Percentiles rank a stretch among this genome's conserved stretches.
Evolutionary conservation across 2,888 invertebrate species (phyloP).

Genomic region (Entomobrya multifasciata): DNA sequence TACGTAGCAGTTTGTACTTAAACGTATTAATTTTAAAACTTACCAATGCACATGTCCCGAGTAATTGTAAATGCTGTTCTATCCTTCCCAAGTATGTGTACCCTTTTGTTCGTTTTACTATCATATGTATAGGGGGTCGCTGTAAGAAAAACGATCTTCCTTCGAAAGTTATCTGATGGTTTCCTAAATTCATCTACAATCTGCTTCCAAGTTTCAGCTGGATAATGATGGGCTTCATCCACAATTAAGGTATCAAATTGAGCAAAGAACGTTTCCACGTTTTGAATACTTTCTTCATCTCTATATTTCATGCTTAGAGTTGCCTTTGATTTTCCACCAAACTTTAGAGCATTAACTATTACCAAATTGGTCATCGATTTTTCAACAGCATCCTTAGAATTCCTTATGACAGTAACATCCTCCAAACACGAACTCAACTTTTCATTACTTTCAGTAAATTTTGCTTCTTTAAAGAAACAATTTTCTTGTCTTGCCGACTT

Average conservation of each 20-base stretch:
- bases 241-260: constrained; percentile 62
- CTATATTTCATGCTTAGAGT: constrained; percentile 5
- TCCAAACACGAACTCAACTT: no score
- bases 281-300: not conserved
- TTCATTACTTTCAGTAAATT: not conserved
- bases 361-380: constrained; percentile 31
- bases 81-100: not conserved
- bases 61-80: not conserved
- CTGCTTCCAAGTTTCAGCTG: constrained; percentile 57
- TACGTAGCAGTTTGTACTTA: not conserved
- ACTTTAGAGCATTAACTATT: constrained; percentile 64
- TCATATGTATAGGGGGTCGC: constrained; percentile 54
- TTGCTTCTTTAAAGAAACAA: constrained; percentile 28
- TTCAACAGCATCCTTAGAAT: not conserved
- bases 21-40: not conserved
- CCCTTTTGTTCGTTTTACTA: not conserved
- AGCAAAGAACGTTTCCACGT: constrained; percentile 24
- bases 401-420: no score
- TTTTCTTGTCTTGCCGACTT: not conserved
- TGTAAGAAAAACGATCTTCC: constrained; percentile 58
- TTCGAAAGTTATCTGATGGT: not conserved
- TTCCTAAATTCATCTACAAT: constrained; percentile 23
- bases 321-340: constrained; percentile 30
- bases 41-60: not conserved
- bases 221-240: constrained; percentile 70